Evolutionary conservation across 2,113 vertebrate genomes (phyloP).

Genomic region (Planiliza haematocheilus): DNA sequence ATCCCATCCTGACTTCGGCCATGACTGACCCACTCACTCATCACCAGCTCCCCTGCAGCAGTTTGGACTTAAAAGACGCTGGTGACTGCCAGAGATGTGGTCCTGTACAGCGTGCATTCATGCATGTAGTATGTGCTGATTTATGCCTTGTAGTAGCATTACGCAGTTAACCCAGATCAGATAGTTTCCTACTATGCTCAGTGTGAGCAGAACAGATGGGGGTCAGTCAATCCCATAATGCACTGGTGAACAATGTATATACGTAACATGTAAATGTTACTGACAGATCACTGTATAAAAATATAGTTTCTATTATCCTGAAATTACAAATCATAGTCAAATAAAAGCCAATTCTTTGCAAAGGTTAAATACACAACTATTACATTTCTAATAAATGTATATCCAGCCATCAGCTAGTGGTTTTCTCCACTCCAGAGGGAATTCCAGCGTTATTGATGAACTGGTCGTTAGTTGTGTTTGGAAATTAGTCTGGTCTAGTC

Average conservation of each 20-base stretch:
- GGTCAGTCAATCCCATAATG: conserved; percentile 45
- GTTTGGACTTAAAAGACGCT: conserved; percentile 36
- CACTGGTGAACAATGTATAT: neutral
- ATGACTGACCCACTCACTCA: conserved; percentile 33
- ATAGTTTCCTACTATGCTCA: conserved; percentile 24
- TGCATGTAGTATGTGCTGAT: conserved; percentile 30
- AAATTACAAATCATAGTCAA: neutral
- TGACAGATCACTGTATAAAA: neutral
- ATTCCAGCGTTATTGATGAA: no score
- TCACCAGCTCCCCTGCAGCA: conserved; percentile 30
- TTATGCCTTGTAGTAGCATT: conserved; percentile 21
- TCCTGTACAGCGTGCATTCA: neutral
- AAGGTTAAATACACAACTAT: neutral
- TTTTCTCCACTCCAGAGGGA: no score
- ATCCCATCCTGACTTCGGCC: conserved; percentile 19
- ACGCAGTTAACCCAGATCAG: conserved; percentile 40
- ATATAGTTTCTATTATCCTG: neutral
- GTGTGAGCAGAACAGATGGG: conserved; percentile 40
- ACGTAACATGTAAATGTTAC: neutral
- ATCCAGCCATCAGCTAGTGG: no score
- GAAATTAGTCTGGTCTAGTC: no score
- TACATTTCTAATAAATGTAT: no score
- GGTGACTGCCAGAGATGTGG: conserved; percentile 6
- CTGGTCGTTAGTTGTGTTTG: no score
- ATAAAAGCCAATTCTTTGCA: neutral